A percentile compares a stretch with the other conserved stretches of the same genome.
Conservation (phyloP, 2,113 vertebrate species). For the Cacatua alba region DNA sequence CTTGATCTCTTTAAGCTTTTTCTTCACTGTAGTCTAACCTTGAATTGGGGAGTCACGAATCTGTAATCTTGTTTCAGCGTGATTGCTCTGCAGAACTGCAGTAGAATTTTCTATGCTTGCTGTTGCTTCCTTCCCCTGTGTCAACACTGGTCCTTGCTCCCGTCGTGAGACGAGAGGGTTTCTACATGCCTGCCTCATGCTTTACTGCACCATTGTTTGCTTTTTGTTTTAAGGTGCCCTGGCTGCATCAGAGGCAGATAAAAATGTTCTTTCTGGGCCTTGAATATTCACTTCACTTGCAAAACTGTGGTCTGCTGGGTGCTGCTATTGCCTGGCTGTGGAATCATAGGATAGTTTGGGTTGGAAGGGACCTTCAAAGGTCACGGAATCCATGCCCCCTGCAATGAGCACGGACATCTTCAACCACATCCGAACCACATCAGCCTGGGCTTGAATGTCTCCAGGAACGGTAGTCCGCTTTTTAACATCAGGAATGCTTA, state of each 20-base stretch:
- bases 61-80: conserved; percentile 45
- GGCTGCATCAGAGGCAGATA: not conserved
- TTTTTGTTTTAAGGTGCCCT: not conserved
- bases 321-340: no score
- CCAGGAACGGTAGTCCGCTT: not conserved
- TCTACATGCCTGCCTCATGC: not conserved
- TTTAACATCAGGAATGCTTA: not conserved
- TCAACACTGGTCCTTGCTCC: not conserved
- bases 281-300: not conserved
- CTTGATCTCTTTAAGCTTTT: conserved; percentile 32
- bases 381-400: not conserved
- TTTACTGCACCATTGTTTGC: not conserved
- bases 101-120: conserved; percentile 27
- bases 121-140: not conserved
- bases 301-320: not conserved
- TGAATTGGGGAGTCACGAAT: conserved; percentile 56
- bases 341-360: not conserved
- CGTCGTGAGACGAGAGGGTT: accelerated
- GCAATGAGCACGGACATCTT: not conserved
- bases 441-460: not conserved
- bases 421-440: not conserved
- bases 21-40: conserved; percentile 39
- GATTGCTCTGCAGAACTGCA: conserved; percentile 58
- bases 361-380: not conserved
- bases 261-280: not conserved